These are phyloP conservation scores for Erythrocercus mccallii DNA, from an alignment of 2,113 vertebrate genomes.

Conservation along the genomic window DNA sequence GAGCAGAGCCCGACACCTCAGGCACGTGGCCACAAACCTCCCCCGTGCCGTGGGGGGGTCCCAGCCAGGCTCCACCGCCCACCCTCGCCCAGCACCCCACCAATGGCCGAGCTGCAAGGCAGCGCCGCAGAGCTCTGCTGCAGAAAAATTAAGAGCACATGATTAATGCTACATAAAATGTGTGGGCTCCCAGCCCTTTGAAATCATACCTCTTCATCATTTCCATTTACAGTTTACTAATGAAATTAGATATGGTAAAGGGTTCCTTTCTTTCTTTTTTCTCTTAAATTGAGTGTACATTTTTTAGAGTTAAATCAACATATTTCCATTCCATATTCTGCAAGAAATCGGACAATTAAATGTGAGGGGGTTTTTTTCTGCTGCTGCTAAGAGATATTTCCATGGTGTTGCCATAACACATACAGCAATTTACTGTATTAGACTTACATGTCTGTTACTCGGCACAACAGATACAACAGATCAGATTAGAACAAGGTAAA, in stretches of 20 bases:
- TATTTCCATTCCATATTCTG: conserved; percentile 69
- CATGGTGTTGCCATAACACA: conserved; percentile 40
- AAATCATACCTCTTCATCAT: conserved; percentile 67
- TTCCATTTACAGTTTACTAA: conserved; percentile 75
- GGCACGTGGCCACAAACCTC: neutral
- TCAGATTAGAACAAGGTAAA: conserved; percentile 8
- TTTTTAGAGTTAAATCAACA: conserved; percentile 76
- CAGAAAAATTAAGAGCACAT: conserved; percentile 55
- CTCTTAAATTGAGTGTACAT: conserved; percentile 43
- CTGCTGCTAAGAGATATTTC: conserved; percentile 56
- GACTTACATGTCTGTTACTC: conserved; percentile 20
- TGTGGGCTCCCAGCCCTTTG: conserved; percentile 54
- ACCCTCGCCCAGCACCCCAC: neutral
- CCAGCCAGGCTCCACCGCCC: fast-evolving
- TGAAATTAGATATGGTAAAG: conserved; percentile 72
- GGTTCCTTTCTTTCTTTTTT: conserved; percentile 42
- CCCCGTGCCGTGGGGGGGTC: fast-evolving
- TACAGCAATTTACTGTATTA: conserved; percentile 11
- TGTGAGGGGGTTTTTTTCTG: neutral
- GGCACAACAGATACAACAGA: conserved; percentile 13
- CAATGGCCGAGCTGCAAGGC: neutral
- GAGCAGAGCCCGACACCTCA: neutral
- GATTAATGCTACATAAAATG: conserved; percentile 63
- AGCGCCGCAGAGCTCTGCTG: neutral
- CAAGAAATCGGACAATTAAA: conserved; percentile 73